These are phyloP conservation scores for Hystrix brachyura DNA, from an alignment of 2,113 vertebrate genomes.

Conservation along the genomic window DNA sequence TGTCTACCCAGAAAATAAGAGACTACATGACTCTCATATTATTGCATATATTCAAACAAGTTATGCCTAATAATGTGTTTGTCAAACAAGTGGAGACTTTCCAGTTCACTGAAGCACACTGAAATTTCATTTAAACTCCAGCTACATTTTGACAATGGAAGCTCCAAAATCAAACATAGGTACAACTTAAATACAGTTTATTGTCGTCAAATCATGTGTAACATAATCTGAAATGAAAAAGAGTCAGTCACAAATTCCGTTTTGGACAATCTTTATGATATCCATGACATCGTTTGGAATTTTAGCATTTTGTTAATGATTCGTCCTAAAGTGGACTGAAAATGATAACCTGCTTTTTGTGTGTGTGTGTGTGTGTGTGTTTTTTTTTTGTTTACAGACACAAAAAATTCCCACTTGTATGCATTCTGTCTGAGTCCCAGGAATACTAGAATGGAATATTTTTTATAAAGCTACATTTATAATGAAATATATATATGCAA, in stretches of 20 bases:
- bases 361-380: too few species aligned
- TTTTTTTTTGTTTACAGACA: neutral
- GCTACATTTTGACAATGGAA: slow-evolving; percentile 54
- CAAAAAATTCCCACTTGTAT: neutral
- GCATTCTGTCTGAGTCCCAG: neutral
- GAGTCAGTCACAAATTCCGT: slow-evolving; percentile 31
- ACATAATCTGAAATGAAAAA: slow-evolving; percentile 64
- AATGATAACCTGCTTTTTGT: slow-evolving; percentile 6
- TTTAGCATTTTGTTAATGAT: slow-evolving; percentile 55
- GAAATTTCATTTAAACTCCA: slow-evolving; percentile 71
- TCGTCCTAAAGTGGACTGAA: neutral
- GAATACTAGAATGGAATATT: neutral
- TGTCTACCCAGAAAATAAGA: neutral
- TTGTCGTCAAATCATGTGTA: slow-evolving; percentile 47
- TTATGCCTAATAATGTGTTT: slow-evolving; percentile 71
- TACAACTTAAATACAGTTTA: slow-evolving; percentile 49
- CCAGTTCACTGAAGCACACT: slow-evolving; percentile 69
- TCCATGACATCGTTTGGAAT: slow-evolving; percentile 23
- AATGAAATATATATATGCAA: neutral
- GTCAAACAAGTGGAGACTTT: slow-evolving; percentile 59
- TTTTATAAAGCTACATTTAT: neutral
- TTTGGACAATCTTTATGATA: neutral
- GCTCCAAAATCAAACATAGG: slow-evolving; percentile 36
- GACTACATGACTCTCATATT: neutral
- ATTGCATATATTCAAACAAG: neutral